A percentile compares a stretch with the other conserved stretches of the same genome.
phyloP scores from a whole-genome alignment of 2,113 vertebrate genomes.

The Salvelinus namaycush region DNA sequence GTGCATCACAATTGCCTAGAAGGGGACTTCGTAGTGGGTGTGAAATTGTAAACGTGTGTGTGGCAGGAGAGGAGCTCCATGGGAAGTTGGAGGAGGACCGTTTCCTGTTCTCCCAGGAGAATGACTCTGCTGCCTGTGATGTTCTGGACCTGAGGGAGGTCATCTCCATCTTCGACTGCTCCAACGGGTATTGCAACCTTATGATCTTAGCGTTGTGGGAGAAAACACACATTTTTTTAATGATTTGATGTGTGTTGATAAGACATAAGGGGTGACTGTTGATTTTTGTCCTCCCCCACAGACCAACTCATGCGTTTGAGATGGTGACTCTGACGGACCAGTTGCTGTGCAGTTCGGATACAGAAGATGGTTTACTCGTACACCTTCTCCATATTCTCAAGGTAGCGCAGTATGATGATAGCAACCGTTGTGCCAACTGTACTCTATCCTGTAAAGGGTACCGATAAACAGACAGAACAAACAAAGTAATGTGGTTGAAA shows the following conservation, averaged over 20 bases:
- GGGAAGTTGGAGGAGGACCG: slow-evolving; percentile 78
- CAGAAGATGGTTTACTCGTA: slow-evolving; percentile 33
- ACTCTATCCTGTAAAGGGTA: not conserved
- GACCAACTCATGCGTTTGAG: slow-evolving; percentile 63
- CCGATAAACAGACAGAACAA: too few relatives aligned
- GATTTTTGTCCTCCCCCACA: slow-evolving; percentile 13
- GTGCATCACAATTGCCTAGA: not conserved
- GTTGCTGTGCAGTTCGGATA: slow-evolving; percentile 54
- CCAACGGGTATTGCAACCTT: slow-evolving; percentile 31
- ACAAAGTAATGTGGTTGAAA: too few relatives aligned
- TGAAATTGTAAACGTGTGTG: slow-evolving; percentile 21
- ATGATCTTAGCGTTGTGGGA: not conserved
- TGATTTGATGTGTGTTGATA: slow-evolving; percentile 6
- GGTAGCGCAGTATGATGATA: slow-evolving; percentile 45
- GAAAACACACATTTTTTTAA: not conserved
- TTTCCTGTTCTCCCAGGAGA: slow-evolving; percentile 76
- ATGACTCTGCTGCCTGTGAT: slow-evolving; percentile 72
- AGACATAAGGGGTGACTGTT: slow-evolving; percentile 5
- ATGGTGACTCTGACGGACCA: slow-evolving; percentile 61
- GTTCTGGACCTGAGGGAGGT: slow-evolving; percentile 75
- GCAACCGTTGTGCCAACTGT: not conserved
- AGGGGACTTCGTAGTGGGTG: not conserved
- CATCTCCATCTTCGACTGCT: slow-evolving; percentile 63
- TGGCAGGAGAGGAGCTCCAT: slow-evolving; percentile 67
- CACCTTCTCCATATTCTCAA: slow-evolving; percentile 73